Evolutionary conservation across 2,797 vertebrate species (phyloP).

Genomic region (Momotus momota): DNA sequence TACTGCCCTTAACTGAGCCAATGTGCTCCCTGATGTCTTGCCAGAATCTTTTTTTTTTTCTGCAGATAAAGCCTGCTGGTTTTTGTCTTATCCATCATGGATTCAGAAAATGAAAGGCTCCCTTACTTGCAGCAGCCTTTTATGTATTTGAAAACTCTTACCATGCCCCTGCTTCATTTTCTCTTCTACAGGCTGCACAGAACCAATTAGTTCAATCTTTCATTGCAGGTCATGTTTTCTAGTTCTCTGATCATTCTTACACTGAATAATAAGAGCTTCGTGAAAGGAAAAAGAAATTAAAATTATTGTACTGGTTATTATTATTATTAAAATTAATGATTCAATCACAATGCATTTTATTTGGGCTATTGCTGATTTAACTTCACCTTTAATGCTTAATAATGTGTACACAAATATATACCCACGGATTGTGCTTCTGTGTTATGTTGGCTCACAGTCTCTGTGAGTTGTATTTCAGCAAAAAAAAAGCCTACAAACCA

Average conservation of each 20-base stretch:
- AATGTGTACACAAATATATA: not conserved
- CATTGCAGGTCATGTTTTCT: not conserved
- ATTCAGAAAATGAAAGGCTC: not conserved
- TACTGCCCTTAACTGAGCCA: not conserved
- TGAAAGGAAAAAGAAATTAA: slow-evolving; percentile 6
- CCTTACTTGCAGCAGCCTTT: slow-evolving; percentile 4
- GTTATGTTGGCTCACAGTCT: not conserved
- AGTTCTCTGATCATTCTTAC: slow-evolving; percentile 43
- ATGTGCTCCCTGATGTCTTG: not conserved
- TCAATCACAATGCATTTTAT: slow-evolving; percentile 30
- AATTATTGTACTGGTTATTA: not conserved
- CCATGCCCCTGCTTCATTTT: slow-evolving; percentile 23
- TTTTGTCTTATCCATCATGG: not conserved
- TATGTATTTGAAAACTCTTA: slow-evolving; percentile 28
- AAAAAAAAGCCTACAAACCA: not conserved
- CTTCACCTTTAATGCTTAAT: slow-evolving; percentile 37
- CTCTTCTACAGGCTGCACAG: not conserved
- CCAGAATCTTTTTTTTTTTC: not conserved
- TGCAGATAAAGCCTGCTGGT: not conserved
- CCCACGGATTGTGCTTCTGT: not conserved
- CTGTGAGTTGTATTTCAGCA: not conserved
- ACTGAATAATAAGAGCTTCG: slow-evolving; percentile 22
- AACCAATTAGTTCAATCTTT: slow-evolving; percentile 55
- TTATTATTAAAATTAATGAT: slow-evolving; percentile 60
- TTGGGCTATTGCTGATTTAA: slow-evolving; percentile 19